Evolutionary conservation across 35 echinoderm and acorn worm species (phyloP).

Genomic region (Eucidaris tribuloides): DNA sequence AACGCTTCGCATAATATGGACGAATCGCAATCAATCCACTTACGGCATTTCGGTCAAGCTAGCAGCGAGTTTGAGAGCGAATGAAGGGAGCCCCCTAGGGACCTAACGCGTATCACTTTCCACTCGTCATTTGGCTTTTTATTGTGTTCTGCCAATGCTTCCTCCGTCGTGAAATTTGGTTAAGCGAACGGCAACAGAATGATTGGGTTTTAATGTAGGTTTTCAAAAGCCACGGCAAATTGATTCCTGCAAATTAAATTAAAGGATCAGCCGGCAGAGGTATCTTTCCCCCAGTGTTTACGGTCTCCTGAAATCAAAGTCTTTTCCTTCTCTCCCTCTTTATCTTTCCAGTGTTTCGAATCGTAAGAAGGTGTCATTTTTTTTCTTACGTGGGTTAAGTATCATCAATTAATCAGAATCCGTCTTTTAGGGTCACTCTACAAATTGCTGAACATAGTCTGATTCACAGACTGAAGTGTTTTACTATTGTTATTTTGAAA

Average conservation of each 20-base stretch:
- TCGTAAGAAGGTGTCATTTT: too few species aligned
- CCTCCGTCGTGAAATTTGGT: slow-evolving; percentile 14
- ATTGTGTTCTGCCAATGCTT: slow-evolving; percentile 5
- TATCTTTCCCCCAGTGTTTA: slow-evolving; percentile 2
- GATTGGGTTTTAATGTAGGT: slow-evolving; percentile 29
- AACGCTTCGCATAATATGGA: neutral
- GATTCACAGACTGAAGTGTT: too few species aligned
- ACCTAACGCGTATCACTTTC: slow-evolving; percentile 22
- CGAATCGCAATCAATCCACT: slow-evolving; percentile 14
- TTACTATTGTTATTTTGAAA: too few species aligned
- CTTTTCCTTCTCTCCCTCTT: too few species aligned
- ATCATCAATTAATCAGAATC: too few species aligned
- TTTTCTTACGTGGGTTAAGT: too few species aligned
- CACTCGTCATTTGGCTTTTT: slow-evolving; percentile 30
- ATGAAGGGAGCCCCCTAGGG: slow-evolving; percentile 30
- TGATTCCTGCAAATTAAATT: slow-evolving; percentile 32
- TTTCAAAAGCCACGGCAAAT: slow-evolving; percentile 9
- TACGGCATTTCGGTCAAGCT: neutral
- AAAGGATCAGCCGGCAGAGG: neutral
- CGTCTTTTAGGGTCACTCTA: too few species aligned
- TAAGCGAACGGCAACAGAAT: neutral
- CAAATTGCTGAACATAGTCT: too few species aligned
- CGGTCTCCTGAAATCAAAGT: too few species aligned
- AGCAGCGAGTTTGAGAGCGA: slow-evolving; percentile 29
- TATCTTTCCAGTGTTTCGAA: too few species aligned